These are phyloP conservation scores for Rachycentron canadum DNA, from an alignment of 2,797 vertebrate genomes.

Conservation along the genomic window DNA sequence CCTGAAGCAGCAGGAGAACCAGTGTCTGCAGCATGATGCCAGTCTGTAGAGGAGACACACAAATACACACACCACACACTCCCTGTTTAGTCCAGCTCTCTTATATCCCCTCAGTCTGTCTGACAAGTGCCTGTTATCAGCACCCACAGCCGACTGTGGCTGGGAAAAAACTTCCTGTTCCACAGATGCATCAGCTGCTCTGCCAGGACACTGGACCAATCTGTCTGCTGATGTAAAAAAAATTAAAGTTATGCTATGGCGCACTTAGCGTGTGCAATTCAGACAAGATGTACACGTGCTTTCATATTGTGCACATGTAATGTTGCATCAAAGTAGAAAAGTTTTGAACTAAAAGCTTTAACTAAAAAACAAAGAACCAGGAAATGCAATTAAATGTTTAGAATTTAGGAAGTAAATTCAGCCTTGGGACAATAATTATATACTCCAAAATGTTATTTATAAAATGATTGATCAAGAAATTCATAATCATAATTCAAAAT, in stretches of 20 bases:
- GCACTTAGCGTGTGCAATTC: not conserved
- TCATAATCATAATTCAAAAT: no score
- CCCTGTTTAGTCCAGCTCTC: slow-evolving; percentile 21
- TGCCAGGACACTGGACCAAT: slow-evolving; percentile 4
- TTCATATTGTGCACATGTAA: not conserved
- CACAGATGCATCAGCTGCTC: slow-evolving; percentile 62
- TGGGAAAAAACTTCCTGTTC: slow-evolving; percentile 72
- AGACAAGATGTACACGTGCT: not conserved
- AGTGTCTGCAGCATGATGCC: slow-evolving; percentile 65
- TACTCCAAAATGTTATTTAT: not conserved
- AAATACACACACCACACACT: not conserved
- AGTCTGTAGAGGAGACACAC: not conserved
- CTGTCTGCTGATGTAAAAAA: not conserved
- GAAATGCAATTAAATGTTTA: not conserved
- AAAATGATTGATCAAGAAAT: no score
- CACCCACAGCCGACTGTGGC: slow-evolving; percentile 40
- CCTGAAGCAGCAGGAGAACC: slow-evolving; percentile 72
- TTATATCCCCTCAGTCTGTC: slow-evolving; percentile 62
- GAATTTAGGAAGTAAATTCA: not conserved
- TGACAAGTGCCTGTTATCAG: slow-evolving; percentile 66
- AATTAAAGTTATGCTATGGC: not conserved
- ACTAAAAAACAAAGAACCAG: not conserved
- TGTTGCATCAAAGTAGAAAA: no score
- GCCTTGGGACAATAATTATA: no score
- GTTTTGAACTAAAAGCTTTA: not conserved